These are phyloP conservation scores for Mycalesis mineus DNA, from an alignment of 2,888 invertebrate species.

Conservation along the genomic window DNA sequence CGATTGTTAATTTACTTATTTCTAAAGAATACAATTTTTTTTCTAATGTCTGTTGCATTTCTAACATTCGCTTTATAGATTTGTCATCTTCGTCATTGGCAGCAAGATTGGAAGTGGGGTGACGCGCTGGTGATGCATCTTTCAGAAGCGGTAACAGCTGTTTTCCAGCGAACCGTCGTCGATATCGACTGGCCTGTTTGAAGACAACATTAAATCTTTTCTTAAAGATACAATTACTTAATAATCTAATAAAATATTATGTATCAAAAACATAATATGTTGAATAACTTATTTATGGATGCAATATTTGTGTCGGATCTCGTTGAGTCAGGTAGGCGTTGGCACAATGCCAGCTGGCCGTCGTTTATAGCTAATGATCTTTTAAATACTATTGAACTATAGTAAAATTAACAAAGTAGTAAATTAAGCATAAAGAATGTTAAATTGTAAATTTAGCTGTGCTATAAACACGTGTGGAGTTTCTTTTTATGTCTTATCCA, in stretches of 20 bases:
- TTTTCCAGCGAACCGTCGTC: constrained; percentile 63
- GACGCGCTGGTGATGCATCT: constrained; percentile 50
- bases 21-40: constrained; percentile 60
- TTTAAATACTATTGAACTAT: constrained; percentile 57
- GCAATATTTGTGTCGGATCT: constrained; percentile 45
- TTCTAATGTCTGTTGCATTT: constrained; percentile 67
- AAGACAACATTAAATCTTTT: constrained; percentile 50
- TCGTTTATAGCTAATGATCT: constrained; percentile 48
- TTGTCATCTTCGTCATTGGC: constrained; percentile 50
- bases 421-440: constrained; percentile 15
- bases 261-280: constrained; percentile 8
- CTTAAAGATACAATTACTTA: constrained; percentile 7
- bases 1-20: constrained; percentile 54
- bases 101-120: constrained; percentile 42
- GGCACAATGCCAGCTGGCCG: constrained; percentile 56
- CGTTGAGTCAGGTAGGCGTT: constrained; percentile 51
- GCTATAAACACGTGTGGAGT: background rate
- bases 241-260: constrained; percentile 3
- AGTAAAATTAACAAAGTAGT: constrained; percentile 42
- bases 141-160: constrained; percentile 54
- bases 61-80: constrained; percentile 56
- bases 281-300: constrained; percentile 34
- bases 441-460: constrained; percentile 7
- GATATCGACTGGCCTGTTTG: constrained; percentile 73
- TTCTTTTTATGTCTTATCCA: background rate